A percentile compares a stretch with the other conserved stretches of the same genome.
phyloP scores from a whole-genome alignment of 2,888 invertebrate species.

The Lottia scabra region DNA sequence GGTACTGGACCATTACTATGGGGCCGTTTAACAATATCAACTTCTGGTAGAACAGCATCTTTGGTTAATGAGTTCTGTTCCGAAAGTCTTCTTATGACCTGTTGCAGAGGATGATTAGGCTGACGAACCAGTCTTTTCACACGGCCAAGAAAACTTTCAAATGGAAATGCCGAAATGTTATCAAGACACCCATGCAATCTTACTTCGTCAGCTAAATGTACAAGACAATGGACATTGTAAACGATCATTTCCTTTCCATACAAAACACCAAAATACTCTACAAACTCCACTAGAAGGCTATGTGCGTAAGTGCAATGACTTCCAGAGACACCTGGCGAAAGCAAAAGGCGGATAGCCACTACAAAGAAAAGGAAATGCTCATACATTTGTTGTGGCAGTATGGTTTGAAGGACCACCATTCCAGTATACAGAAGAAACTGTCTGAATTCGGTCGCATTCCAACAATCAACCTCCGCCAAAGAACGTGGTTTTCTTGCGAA shows the following conservation, averaged over 20 bases:
- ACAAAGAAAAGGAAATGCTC: slow-evolving; percentile 44
- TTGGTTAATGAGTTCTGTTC: too few relatives aligned
- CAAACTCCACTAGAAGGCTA: slow-evolving; percentile 42
- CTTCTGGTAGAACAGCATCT: too few relatives aligned
- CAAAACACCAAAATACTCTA: slow-evolving; percentile 36
- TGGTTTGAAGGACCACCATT: slow-evolving; percentile 35
- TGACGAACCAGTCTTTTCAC: neutral
- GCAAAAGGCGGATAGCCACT: slow-evolving; percentile 37
- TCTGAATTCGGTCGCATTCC: slow-evolving; percentile 55
- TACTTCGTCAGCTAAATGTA: slow-evolving; percentile 61
- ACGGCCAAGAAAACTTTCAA: neutral
- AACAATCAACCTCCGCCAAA: slow-evolving; percentile 37
- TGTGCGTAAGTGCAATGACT: too few relatives aligned
- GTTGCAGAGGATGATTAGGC: neutral
- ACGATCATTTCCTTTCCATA: slow-evolving; percentile 58
- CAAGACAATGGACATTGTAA: slow-evolving; percentile 65
- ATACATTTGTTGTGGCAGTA: slow-evolving; percentile 31
- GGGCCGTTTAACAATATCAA: too few relatives aligned
- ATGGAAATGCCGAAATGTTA: slow-evolving; percentile 58
- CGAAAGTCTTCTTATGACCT: neutral
- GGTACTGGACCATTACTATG: too few relatives aligned
- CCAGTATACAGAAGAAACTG: slow-evolving; percentile 48
- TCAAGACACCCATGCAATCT: slow-evolving; percentile 52
- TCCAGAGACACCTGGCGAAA: slow-evolving; percentile 10
- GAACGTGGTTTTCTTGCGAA: slow-evolving; percentile 50